Evolutionary conservation across 2,113 vertebrate genomes (phyloP).

Genomic region (Oreochromis tanganicae): DNA sequence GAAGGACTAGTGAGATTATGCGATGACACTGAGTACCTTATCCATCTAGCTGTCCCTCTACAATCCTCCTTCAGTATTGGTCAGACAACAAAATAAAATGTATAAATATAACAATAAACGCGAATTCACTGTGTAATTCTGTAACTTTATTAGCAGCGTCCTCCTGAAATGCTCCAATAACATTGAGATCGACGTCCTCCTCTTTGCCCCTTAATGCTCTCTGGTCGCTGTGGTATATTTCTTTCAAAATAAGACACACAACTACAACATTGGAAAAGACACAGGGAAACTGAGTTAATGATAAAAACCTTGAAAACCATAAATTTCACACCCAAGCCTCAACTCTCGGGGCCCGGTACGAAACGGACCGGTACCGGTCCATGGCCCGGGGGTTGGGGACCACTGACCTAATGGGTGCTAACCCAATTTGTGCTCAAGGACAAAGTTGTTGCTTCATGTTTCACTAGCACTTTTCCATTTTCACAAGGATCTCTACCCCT

Average conservation of each 20-base stretch:
- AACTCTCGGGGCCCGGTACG: background rate
- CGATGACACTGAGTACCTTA: too few species aligned
- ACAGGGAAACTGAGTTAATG: background rate
- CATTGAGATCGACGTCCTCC: background rate
- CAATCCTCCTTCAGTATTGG: background rate
- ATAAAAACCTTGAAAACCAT: background rate
- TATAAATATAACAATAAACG: background rate
- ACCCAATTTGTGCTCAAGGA: background rate
- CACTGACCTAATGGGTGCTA: background rate
- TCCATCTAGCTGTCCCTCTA: background rate
- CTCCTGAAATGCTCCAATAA: background rate
- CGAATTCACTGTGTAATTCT: background rate
- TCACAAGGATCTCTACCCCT: background rate
- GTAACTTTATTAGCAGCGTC: background rate
- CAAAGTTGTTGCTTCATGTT: background rate
- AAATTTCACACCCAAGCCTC: background rate
- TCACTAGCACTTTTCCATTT: background rate
- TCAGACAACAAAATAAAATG: background rate
- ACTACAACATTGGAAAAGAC: background rate
- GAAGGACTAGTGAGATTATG: background rate
- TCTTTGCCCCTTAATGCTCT: background rate
- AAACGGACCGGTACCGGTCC: background rate
- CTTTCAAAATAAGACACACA: background rate
- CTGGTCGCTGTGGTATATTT: background rate
- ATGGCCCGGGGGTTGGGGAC: background rate